Evolutionary conservation across 92 coral and sea anemone genomes (phyloP), one percentile per base, ranked within the genome.

Genomic region (Virgularia gustaviana): DNA sequence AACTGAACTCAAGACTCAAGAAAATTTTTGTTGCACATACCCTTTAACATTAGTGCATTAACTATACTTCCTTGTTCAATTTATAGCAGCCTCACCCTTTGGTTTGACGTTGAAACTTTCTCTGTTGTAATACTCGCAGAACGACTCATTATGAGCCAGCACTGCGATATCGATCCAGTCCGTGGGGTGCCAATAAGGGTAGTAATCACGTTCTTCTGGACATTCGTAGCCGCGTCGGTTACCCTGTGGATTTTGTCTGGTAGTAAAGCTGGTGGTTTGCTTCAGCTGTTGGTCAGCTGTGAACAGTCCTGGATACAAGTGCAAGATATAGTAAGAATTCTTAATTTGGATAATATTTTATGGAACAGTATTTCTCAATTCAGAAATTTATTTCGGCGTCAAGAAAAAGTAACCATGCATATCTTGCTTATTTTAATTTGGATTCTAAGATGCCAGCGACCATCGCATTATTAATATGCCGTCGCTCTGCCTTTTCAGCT

Each of bases 141-240:
- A 56, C 0, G 89, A 75, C 29, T 57, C 42, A 67, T 91, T 83
- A 55, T 83, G 82, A 22, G 97, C 86, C 32, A 91, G 71, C 24
- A 91, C 81, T 37, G 96, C 97, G 42, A 89, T 83, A 57, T 91
- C 97, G 66, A 86, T 89, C 97, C 97, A 91, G 27, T 89, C 92
- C 13, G 96, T 89, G 2, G 96, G 96, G 70, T 91, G 97, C 96
- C 96, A 91, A 81, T 91, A 91, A 41, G 97, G 97, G 49, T 89
- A 91, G 54, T 89, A 89, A 31, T 91, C 97, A 30, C 96, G 76
- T 77, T 91, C 97, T 56, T 91, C 97, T 2, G 97, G 97, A 41
- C 97, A 91, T 76, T 91, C 97, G 30, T 91, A 91, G 12, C 97
- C 97, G 67, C 89, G 83, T 18, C 90, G 85, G 47, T 88, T 87